Evolutionary conservation across 2,113 vertebrate genomes (phyloP).

Genomic region (Phainopepla nitens): DNA sequence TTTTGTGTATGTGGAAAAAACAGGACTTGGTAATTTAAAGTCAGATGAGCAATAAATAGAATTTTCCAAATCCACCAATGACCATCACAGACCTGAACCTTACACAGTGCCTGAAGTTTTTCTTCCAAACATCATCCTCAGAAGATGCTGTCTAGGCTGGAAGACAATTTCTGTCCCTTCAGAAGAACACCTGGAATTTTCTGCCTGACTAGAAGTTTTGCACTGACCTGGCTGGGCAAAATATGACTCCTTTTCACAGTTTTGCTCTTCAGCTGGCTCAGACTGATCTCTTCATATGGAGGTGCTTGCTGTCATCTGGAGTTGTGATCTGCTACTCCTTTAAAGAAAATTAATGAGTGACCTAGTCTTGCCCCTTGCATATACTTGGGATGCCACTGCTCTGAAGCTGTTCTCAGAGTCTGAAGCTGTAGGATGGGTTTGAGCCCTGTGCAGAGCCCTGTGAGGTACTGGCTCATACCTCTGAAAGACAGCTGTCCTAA

Average conservation of each 20-base stretch:
- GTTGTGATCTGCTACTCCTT: neutral
- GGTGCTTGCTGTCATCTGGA: neutral
- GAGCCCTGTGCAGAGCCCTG: neutral
- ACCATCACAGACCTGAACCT: neutral
- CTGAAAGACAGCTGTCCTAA: neutral
- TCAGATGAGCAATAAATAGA: neutral
- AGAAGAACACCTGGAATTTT: neutral
- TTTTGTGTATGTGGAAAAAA: neutral
- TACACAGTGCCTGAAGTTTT: neutral
- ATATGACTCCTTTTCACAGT: neutral
- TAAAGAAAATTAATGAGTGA: neutral
- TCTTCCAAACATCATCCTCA: neutral
- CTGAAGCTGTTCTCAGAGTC: neutral
- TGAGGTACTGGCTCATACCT: neutral
- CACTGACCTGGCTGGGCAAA: neutral
- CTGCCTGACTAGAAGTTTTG: neutral
- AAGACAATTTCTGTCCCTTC: neutral
- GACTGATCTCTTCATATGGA: neutral
- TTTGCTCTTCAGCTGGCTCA: neutral
- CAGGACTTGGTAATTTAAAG: neutral
- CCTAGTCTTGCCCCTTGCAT: neutral
- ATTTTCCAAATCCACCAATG: neutral
- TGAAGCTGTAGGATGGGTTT: neutral
- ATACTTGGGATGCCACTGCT: neutral
- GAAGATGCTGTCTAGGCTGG: neutral